phyloP scores from a whole-genome alignment of 2,113 vertebrate species.

The Nyctereutes procyonoides region DNA sequence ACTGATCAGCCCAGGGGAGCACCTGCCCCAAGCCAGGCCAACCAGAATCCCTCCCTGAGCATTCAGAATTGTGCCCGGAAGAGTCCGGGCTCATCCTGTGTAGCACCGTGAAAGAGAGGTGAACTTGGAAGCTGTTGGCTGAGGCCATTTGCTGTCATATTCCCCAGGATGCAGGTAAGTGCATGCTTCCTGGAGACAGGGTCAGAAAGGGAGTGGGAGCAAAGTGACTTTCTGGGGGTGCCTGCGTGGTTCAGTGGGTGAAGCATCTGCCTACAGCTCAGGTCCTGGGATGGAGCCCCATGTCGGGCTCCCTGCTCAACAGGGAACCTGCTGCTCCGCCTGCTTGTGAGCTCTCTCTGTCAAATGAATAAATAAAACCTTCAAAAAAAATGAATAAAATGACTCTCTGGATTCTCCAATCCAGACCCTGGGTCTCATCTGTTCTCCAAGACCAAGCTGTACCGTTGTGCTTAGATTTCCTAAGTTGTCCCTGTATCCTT shows the following conservation, averaged over 20 bases:
- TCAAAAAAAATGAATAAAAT: not conserved
- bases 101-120: not conserved
- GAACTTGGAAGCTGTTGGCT: not conserved
- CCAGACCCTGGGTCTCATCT: not conserved
- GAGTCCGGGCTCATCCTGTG: not conserved
- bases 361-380: too few species aligned
- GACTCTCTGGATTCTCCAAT: not conserved
- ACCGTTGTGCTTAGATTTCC: not conserved
- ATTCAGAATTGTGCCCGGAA: not conserved
- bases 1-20: not conserved
- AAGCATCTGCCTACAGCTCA: too few species aligned
- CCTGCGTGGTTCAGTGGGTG: too few species aligned
- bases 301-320: too few species aligned
- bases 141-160: not conserved
- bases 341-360: too few species aligned
- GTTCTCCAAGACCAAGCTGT: not conserved
- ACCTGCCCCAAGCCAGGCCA: not conserved
- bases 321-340: too few species aligned
- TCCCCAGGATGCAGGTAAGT: not conserved
- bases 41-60: not conserved
- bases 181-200: not conserved
- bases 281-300: too few species aligned
- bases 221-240: not conserved
- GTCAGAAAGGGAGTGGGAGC: not conserved
- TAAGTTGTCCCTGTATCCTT: not conserved